Evolutionary conservation across 2,888 invertebrate species (phyloP).

Genomic region (Drosophila rubida): DNA sequence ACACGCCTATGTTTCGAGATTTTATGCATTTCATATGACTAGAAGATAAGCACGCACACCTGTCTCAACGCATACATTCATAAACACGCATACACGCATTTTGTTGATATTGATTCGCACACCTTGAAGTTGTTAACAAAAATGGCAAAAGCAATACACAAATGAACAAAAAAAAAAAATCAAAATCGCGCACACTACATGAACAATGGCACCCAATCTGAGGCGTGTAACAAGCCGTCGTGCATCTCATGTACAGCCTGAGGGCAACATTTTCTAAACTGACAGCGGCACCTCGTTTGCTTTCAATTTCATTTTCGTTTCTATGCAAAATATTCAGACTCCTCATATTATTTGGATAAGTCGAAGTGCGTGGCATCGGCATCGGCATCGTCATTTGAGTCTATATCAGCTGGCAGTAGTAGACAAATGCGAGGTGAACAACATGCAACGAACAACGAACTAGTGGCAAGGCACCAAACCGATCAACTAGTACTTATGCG

Average conservation of each 20-base stretch:
- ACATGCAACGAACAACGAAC: slow-evolving; percentile 58
- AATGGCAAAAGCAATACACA: slow-evolving; percentile 65
- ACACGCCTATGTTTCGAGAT: slow-evolving; percentile 57
- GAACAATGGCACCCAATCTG: slow-evolving; percentile 63
- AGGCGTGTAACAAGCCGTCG: slow-evolving; percentile 47
- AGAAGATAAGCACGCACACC: slow-evolving; percentile 78
- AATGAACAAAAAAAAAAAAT: slow-evolving; percentile 21
- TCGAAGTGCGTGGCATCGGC: slow-evolving; percentile 29
- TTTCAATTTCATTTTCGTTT: slow-evolving; percentile 44
- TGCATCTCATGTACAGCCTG: slow-evolving; percentile 60
- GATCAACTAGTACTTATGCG: slow-evolving; percentile 9
- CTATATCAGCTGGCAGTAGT: slow-evolving; percentile 8
- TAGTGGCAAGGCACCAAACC: slow-evolving; percentile 40
- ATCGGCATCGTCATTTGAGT: slow-evolving; percentile 28
- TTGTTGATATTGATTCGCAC: slow-evolving; percentile 62
- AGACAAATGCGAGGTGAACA: slow-evolving; percentile 65
- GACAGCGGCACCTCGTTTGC: slow-evolving; percentile 18
- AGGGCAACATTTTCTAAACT: slow-evolving; percentile 52
- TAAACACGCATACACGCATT: slow-evolving; percentile 33
- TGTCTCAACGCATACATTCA: slow-evolving; percentile 47
- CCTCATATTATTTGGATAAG: slow-evolving; percentile 24
- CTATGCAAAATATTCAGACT: slow-evolving; percentile 40
- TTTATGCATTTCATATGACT: slow-evolving; percentile 76
- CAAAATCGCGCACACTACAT: slow-evolving; percentile 3
- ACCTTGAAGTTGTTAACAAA: slow-evolving; percentile 72